Conservation (phyloP, 1,140 invertebrate species). For the Triops cancriformis region DNA sequence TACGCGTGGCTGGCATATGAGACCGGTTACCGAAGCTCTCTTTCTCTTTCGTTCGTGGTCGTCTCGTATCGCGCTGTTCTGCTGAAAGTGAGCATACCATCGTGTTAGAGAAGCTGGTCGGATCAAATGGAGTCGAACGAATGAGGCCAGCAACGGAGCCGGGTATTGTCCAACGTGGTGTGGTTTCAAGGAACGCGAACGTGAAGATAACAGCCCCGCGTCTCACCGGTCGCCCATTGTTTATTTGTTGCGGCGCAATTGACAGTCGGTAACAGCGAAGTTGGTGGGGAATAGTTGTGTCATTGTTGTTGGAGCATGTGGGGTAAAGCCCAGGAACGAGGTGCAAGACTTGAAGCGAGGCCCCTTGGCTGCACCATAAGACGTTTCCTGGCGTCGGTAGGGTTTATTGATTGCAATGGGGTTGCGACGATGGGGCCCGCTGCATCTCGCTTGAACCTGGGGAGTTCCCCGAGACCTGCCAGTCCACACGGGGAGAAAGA, state of each 20-base stretch:
- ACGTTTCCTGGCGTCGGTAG: slow-evolving; percentile 12
- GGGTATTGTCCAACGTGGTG: too few species aligned
- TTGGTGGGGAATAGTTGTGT: too few species aligned
- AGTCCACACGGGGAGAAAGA: background rate
- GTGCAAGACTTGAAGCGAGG: background rate
- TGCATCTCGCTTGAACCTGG: background rate
- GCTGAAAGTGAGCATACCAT: background rate
- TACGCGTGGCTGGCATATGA: background rate
- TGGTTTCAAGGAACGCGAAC: too few species aligned
- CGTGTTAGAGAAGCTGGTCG: too few species aligned
- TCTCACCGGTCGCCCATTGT: too few species aligned
- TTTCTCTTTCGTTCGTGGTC: background rate
- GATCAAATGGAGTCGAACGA: too few species aligned
- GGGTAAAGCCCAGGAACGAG: too few species aligned
- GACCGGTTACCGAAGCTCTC: background rate
- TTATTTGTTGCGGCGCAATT: too few species aligned
- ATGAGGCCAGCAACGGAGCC: too few species aligned
- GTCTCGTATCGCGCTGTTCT: background rate
- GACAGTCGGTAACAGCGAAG: too few species aligned
- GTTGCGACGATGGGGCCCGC: background rate
- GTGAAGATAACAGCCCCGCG: too few species aligned
- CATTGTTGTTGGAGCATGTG: too few species aligned
- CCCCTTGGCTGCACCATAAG: background rate
- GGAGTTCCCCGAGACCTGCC: background rate
- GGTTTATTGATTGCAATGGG: slow-evolving; percentile 10